A percentile compares a stretch with the other conserved stretches of the same genome.
Conservation (phyloP, 1,140 invertebrate species). For the Portunus trituberculatus region DNA sequence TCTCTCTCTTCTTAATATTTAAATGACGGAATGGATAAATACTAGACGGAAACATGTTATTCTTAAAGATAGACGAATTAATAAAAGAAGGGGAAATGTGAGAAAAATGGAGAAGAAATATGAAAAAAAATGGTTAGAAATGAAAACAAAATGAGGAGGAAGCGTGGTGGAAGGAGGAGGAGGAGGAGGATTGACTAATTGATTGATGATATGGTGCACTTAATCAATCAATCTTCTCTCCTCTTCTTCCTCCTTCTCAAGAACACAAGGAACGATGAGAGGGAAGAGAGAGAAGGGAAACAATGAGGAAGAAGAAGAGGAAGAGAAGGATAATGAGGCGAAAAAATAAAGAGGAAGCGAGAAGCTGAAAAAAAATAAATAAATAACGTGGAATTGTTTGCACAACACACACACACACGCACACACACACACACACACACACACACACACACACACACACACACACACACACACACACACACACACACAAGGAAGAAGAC, state of each 20-base stretch:
- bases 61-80: too few relatives aligned
- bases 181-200: too few relatives aligned
- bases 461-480: background rate
- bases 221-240: too few relatives aligned
- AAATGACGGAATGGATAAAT: too few relatives aligned
- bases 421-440: constrained; percentile 48
- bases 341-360: background rate
- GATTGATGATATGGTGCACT: too few relatives aligned
- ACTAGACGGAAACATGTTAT: too few relatives aligned
- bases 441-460: constrained; percentile 51
- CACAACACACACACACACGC: constrained; percentile 18
- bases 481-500: background rate
- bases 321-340: background rate
- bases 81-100: background rate
- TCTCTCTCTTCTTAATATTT: too few relatives aligned
- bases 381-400: background rate
- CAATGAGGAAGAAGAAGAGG: background rate
- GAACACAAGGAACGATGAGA: background rate
- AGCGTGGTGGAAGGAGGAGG: too few relatives aligned
- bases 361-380: background rate
- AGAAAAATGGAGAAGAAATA: background rate
- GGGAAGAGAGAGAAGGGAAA: background rate
- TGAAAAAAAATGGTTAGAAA: too few relatives aligned
- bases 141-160: too few relatives aligned
- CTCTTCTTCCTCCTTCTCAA: too few relatives aligned